Percentiles rank a stretch among this genome's conserved stretches.
Evolutionary conservation across 1,140 invertebrate genomes (phyloP).

Genomic region (Saccostrea glomerata): DNA sequence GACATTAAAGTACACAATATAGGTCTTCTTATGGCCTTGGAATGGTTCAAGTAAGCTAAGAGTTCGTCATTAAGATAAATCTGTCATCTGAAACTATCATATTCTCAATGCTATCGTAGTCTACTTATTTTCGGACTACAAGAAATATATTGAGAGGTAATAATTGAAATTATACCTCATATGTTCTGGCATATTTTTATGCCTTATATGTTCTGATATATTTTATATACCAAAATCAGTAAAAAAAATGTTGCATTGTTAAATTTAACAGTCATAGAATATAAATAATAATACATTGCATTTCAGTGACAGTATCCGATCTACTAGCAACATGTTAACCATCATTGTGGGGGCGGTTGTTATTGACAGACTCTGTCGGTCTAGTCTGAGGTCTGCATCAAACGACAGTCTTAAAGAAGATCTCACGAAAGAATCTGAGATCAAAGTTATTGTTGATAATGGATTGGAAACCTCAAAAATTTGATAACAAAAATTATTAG

Average conservation of each 20-base stretch:
- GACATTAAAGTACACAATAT: conserved; percentile 83
- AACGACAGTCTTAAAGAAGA: not conserved
- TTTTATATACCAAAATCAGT: not conserved
- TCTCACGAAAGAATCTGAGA: not conserved
- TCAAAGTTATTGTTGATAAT: not conserved
- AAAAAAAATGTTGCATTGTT: not conserved
- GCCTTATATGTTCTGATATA: too few species aligned
- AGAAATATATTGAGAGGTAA: too few species aligned
- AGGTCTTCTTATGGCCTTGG: conserved; percentile 90
- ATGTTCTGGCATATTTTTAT: not conserved
- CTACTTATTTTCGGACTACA: not conserved
- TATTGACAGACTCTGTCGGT: not conserved
- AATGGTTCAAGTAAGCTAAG: conserved; percentile 91
- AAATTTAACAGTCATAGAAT: too few species aligned
- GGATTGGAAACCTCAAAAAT: not conserved
- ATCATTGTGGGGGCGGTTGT: conserved; percentile 90
- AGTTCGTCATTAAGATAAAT: conserved; percentile 64
- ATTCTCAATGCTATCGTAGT: too few species aligned
- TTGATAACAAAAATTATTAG: not conserved
- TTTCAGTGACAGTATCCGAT: conserved; percentile 82
- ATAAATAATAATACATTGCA: too few species aligned
- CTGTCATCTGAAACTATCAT: too few species aligned
- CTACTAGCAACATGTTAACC: conserved; percentile 92
- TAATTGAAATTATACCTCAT: too few species aligned
- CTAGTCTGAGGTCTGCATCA: not conserved